Percentiles rank a stretch among this genome's conserved stretches.
Evolutionary conservation across 2,797 vertebrate genomes (phyloP).

Genomic region (Sphaeramia orbicularis): DNA sequence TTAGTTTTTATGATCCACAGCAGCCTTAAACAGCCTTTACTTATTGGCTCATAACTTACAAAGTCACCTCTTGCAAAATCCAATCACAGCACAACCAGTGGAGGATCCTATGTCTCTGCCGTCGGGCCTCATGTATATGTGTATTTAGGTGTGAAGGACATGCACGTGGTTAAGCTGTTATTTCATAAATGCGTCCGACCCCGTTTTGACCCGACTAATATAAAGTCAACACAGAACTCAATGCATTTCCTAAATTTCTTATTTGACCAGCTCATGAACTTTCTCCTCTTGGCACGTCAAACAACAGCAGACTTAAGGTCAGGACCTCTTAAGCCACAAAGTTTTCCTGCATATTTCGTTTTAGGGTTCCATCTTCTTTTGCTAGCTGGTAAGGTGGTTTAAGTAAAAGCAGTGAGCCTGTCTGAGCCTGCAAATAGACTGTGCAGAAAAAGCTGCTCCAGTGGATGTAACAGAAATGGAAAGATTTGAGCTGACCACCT

Average conservation of each 20-base stretch:
- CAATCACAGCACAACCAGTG: conserved; percentile 26
- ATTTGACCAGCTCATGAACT: conserved; percentile 59
- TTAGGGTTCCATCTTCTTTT: conserved; percentile 12
- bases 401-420: conserved; percentile 31
- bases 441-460: conserved; percentile 20
- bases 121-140: conserved; percentile 9
- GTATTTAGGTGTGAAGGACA: conserved; percentile 14
- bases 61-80: conserved; percentile 15
- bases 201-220: conserved; percentile 44
- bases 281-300: conserved; percentile 33
- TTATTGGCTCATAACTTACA: conserved; percentile 33
- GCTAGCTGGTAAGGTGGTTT: conserved; percentile 25
- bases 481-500: conserved; percentile 50
- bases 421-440: conserved; percentile 39
- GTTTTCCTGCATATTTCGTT: conserved; percentile 32
- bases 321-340: conserved; percentile 43
- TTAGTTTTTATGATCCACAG: conserved; percentile 34
- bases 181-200: conserved; percentile 32
- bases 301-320: conserved; percentile 46
- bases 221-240: conserved; percentile 60
- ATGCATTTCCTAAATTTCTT: conserved; percentile 46
- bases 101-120: conserved; percentile 6
- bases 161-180: conserved; percentile 25
- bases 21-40: conserved; percentile 18
- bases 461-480: conserved; percentile 43